Evolutionary conservation across 2,797 vertebrate genomes (phyloP).

Genomic region (Cichlasoma orientale): DNA sequence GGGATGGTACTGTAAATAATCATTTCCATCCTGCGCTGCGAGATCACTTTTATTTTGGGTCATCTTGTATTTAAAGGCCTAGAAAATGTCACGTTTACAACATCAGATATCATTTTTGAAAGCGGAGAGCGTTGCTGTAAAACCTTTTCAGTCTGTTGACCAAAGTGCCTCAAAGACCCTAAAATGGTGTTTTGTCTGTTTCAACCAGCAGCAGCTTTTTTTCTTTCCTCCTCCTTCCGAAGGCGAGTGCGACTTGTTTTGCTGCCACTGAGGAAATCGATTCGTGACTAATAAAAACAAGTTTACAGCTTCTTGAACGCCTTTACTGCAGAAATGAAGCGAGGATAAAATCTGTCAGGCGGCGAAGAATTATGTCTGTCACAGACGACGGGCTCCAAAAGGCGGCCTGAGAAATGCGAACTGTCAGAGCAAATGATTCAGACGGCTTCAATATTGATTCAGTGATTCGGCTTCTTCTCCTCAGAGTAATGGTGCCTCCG

Average conservation of each 20-base stretch:
- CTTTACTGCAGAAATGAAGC: conserved; percentile 2
- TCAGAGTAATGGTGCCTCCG: background rate
- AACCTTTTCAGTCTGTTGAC: background rate
- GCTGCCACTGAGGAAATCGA: background rate
- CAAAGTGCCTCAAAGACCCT: background rate
- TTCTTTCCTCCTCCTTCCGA: background rate
- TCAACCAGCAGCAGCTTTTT: background rate
- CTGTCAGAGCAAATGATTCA: background rate
- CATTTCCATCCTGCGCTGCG: background rate
- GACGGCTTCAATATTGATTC: background rate
- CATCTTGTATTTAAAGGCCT: background rate
- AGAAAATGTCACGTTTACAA: background rate
- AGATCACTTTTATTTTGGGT: background rate
- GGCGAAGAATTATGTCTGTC: background rate
- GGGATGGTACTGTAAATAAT: background rate
- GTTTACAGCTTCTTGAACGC: background rate
- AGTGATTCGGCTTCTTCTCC: background rate
- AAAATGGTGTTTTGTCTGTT: background rate
- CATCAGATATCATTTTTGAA: background rate
- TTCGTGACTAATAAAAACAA: background rate
- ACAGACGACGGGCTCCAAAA: background rate
- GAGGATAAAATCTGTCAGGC: background rate
- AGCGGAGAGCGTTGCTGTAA: background rate
- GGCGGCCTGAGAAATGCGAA: background rate
- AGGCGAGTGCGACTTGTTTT: background rate